phyloP scores from a whole-genome alignment of 2,888 invertebrate species.

The Therioaphis trifolii region DNA sequence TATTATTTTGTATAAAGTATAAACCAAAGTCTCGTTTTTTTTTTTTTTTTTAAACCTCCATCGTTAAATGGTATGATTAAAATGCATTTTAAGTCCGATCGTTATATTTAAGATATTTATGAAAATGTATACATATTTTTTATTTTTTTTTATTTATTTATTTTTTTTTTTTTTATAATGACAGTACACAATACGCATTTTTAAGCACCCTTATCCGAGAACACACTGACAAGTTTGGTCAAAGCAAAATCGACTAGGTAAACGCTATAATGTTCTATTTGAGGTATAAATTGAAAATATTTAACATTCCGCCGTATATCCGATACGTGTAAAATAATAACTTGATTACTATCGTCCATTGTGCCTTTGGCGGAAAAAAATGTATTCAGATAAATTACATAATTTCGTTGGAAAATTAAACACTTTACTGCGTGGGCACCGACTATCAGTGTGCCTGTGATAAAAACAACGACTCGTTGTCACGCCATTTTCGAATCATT shows the following conservation, averaged over 20 bases:
- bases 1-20: too few species aligned
- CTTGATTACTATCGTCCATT: not conserved
- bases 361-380: too few species aligned
- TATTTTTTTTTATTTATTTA: too few species aligned
- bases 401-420: not conserved
- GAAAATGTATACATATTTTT: not conserved
- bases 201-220: not conserved
- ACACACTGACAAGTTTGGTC: not conserved
- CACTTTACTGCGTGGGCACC: not conserved
- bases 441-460: not conserved
- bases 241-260: not conserved
- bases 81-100: constrained; percentile 27
- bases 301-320: too few species aligned
- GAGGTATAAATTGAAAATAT: too few species aligned
- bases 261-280: too few species aligned
- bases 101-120: not conserved
- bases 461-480: constrained; percentile 5
- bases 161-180: not conserved
- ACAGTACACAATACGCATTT: not conserved
- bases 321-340: not conserved
- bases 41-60: not conserved
- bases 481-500: constrained; percentile 38
- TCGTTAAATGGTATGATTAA: constrained; percentile 27
- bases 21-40: too few species aligned
- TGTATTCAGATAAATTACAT: not conserved